Evolutionary conservation across 2,888 invertebrate genomes (phyloP), one percentile per base, ranked within the genome.

Genomic region (Machimus rusticus): DNA sequence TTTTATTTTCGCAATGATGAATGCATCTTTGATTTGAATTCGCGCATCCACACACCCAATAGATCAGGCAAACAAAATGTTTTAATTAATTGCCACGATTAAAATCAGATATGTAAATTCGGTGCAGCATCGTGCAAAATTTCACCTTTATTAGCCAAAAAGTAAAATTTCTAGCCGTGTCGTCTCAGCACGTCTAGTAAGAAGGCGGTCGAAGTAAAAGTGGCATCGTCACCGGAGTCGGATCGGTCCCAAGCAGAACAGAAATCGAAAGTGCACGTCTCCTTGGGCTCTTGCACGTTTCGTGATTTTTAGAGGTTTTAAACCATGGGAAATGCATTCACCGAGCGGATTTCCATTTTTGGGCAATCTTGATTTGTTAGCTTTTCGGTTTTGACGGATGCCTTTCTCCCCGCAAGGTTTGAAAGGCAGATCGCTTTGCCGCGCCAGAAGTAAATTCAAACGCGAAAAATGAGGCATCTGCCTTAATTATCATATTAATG

Each of bases 251-350:
- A 31, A 31, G 16, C 78, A 78, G 78, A 78, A 43, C 19, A 43
- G 6, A 79, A 79, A 79, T 79, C 31, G 79, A 79, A 79, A 79
- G 79, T 79, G 79, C 79, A 51, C n/a, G 19, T 78, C 79, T 79
- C 76, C 43, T 78, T 34, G 28, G 28, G 12, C 9, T 66, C 19
- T 57, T 51, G 23, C 51, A 28, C 16, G 23, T 79, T 23, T 51
- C 51, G 16, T 46, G 79, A 46, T 43, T 43, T 78, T 78, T 14
- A 43, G 43, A 43, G 12, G 37, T 37, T 28, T 34, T 39, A 37
- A 34, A 39, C 16, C 19, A 43, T 39, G 23, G 43, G 39, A 78
- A 79, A 46, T 79, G 46, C 23, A 79, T 79, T 46, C 79, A 79
- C 19, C 46, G 28, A 51, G 5, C 28, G 28, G 39, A 79, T 79